Conservation (phyloP, 2,888 invertebrate species). For the Acronicta psi region DNA sequence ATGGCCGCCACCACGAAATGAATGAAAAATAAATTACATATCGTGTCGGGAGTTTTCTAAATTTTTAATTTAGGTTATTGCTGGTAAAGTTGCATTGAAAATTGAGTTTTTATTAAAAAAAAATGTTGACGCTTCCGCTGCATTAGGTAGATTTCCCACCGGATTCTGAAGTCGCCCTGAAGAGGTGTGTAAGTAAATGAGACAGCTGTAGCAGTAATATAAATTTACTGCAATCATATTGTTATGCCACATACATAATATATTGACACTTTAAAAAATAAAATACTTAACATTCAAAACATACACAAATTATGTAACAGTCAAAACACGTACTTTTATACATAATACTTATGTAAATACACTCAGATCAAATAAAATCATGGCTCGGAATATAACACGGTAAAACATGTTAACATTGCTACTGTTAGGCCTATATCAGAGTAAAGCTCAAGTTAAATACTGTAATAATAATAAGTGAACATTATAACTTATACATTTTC, state of each 20-base stretch:
- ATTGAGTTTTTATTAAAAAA: no score
- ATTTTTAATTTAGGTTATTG: no score
- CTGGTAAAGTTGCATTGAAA: no score
- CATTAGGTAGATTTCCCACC: no score
- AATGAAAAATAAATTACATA: no score
- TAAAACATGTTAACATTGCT: slow-evolving; percentile 26
- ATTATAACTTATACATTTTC: no score
- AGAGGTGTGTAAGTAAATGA: slow-evolving; percentile 13
- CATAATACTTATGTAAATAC: slow-evolving; percentile 5
- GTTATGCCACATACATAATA: slow-evolving; percentile 28
- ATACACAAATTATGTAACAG: slow-evolving; percentile 7
- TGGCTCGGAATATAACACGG: slow-evolving; percentile 42
- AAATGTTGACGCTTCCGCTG: no score
- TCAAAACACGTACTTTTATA: neutral
- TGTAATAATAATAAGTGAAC: no score
- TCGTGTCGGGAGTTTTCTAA: no score
- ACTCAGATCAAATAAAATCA: slow-evolving; percentile 17
- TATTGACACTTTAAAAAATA: slow-evolving; percentile 13
- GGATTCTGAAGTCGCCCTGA: neutral
- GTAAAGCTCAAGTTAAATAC: slow-evolving; percentile 11
- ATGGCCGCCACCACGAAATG: no score
- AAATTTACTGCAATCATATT: slow-evolving; percentile 28
- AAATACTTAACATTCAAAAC: slow-evolving; percentile 7
- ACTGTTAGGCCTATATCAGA: slow-evolving; percentile 44
- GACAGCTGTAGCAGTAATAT: slow-evolving; percentile 14